These are phyloP conservation scores for Diarsia mendica DNA, from an alignment of 2,888 invertebrate genomes.

Conservation along the genomic window DNA sequence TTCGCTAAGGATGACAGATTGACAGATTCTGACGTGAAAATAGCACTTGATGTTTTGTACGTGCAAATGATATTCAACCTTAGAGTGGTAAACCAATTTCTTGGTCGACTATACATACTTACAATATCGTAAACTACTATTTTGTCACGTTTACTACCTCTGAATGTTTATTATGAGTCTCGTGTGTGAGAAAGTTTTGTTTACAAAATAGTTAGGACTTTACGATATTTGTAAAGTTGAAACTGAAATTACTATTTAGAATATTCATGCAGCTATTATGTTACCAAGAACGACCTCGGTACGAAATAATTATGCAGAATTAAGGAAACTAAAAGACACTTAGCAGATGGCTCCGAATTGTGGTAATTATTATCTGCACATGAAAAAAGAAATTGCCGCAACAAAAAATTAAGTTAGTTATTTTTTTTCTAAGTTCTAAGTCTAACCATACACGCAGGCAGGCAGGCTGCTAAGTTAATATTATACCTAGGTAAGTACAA, in stretches of 20 bases:
- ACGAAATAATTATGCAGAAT: background rate
- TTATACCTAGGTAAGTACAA: background rate
- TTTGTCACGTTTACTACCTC: background rate
- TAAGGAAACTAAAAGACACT: background rate
- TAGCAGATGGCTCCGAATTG: background rate
- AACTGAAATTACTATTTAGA: background rate
- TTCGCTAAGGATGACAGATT: no score
- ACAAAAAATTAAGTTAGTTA: background rate
- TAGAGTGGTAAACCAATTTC: no score
- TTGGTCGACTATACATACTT: no score
- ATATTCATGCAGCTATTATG: background rate
- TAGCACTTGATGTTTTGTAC: no score
- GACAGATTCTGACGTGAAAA: no score
- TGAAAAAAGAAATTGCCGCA: background rate
- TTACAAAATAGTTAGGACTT: background rate
- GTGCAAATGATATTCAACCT: no score
- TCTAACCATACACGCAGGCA: background rate
- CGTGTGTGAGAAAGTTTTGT: background rate
- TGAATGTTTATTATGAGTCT: background rate
- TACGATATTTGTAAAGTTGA: background rate
- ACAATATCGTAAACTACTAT: background rate
- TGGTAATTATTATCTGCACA: conserved; percentile 4
- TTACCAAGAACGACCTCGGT: background rate
- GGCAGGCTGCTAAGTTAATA: background rate
- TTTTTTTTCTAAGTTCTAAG: background rate